Evolutionary conservation across 2,797 vertebrate genomes (phyloP), one percentile per base, ranked within the genome.

Genomic region (Acanthornis magna): DNA sequence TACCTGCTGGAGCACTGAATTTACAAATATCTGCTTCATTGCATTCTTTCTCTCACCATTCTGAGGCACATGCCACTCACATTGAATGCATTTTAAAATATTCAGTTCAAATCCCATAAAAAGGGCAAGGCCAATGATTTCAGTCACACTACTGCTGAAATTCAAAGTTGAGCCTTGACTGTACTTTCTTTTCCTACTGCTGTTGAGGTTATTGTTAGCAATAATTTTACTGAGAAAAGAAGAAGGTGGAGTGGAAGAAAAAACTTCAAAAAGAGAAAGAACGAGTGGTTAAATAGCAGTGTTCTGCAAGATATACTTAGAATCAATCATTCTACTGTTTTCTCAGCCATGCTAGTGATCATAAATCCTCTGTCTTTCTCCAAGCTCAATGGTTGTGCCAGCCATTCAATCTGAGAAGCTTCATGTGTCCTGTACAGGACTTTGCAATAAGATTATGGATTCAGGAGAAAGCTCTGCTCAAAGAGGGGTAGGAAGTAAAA

Each of bases 291-390:
- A 85, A 89, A 91, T 73, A 86, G 60, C 58, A 81, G 26, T 40
- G 22, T 70, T 94, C 91, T 93, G 76, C 60, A 93, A 92, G 79
- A 85, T 89, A 95, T 89, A 92, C 87, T 96, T 95, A 93, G 87
- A 94, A 91, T 91, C 82, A 87, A 89, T 91, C 76, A 90, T 71
- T 71, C 79, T 71, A 75, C 68, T 88, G 70, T 92, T 95, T 91
- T 84, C 50, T 91, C 61, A 96, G 67, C 36, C 45, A 88, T 30
- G 15, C 26, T 65, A 68, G 74, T 57, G 87, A 94, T 95, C 79
- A 88, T 73, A 89, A 94, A 93, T 93, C 63, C 40, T 88, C 16
- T 58, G 57, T 78, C 73, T 86, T 91, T 93, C 73, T 72, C 42
- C 55, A 91, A 67, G 60, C 38, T 88, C 76, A 57, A 55, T 76